Evolutionary conservation across 2,113 vertebrate genomes (phyloP).

Genomic region (Heloderma charlesbogerti): DNA sequence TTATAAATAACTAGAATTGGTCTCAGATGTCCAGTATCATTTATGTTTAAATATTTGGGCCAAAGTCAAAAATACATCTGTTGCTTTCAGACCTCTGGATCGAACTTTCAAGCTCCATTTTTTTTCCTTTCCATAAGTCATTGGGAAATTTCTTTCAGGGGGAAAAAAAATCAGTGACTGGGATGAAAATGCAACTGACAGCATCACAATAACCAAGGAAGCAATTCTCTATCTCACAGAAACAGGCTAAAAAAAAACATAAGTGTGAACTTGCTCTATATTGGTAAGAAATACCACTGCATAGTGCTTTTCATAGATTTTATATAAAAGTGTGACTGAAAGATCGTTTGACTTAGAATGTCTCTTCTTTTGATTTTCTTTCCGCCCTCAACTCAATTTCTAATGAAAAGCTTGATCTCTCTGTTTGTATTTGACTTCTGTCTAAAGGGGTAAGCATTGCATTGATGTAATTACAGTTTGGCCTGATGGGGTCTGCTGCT

Average conservation of each 20-base stretch:
- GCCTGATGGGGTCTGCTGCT: neutral
- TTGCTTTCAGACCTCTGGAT: neutral
- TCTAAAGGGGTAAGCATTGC: neutral
- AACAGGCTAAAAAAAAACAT: neutral
- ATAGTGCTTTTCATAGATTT: neutral
- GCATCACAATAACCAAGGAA: neutral
- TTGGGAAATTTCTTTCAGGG: neutral
- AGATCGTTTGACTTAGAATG: constrained; percentile 17
- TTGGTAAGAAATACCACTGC: neutral
- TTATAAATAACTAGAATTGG: neutral
- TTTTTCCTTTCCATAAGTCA: neutral
- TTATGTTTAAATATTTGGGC: constrained; percentile 13
- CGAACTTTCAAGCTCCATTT: neutral
- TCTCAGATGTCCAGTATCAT: neutral
- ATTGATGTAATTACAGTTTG: constrained; percentile 12
- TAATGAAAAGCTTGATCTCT: constrained; percentile 17
- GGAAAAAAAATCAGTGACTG: neutral
- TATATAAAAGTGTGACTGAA: constrained; percentile 14
- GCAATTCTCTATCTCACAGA: neutral
- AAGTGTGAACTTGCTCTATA: neutral
- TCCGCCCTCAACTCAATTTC: neutral
- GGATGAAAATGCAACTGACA: constrained; percentile 7
- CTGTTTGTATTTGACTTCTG: neutral
- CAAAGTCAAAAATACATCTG: neutral
- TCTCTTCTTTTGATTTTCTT: constrained; percentile 7